These are phyloP conservation scores for Ephialtes manifestator DNA, from an alignment of 2,888 invertebrate genomes.

Conservation along the genomic window DNA sequence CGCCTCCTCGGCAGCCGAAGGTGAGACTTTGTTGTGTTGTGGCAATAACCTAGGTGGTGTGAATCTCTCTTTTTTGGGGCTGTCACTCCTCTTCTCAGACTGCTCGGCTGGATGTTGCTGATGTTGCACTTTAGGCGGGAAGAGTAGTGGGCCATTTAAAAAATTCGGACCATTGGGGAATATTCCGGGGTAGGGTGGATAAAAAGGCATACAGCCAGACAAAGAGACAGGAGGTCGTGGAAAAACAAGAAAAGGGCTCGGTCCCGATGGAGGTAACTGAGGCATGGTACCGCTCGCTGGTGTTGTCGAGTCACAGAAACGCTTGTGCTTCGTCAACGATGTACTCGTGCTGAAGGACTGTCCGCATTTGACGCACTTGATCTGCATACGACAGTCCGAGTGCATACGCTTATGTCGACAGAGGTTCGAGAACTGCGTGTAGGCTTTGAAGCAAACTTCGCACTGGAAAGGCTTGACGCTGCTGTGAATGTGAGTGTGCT, in stretches of 20 bases:
- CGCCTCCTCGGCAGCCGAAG: conserved; percentile 90
- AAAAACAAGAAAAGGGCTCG: conserved; percentile 90
- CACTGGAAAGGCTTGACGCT: conserved; percentile 99
- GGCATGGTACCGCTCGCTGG: conserved; percentile 82
- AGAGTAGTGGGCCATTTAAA: conserved; percentile 89
- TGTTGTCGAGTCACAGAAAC: conserved; percentile 96
- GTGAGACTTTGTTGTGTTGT: conserved; percentile 88
- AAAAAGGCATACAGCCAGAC: conserved; percentile 87
- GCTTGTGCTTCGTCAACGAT: conserved; percentile 97
- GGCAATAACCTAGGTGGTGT: conserved; percentile 88
- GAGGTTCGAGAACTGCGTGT: conserved; percentile 99
- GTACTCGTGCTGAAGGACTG: conserved; percentile 97
- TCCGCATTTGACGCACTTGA: conserved; percentile 97
- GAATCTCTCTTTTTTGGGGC: conserved; percentile 87
- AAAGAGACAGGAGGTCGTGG: conserved; percentile 88
- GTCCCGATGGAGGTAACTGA: conserved; percentile 78
- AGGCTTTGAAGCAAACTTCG: conserved; percentile 98
- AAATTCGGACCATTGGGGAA: conserved; percentile 88
- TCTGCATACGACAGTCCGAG: conserved; percentile 96
- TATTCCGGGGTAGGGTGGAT: conserved; percentile 88
- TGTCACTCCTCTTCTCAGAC: conserved; percentile 87
- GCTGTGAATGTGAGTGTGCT: conserved; percentile 99
- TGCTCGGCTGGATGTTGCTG: conserved; percentile 86
- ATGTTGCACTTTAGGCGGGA: conserved; percentile 88
- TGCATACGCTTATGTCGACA: conserved; percentile 99